Evolutionary conservation across 92 coral and sea anemone species (phyloP), one percentile per base, ranked within the genome.

Genomic region (Siderastrea siderea): DNA sequence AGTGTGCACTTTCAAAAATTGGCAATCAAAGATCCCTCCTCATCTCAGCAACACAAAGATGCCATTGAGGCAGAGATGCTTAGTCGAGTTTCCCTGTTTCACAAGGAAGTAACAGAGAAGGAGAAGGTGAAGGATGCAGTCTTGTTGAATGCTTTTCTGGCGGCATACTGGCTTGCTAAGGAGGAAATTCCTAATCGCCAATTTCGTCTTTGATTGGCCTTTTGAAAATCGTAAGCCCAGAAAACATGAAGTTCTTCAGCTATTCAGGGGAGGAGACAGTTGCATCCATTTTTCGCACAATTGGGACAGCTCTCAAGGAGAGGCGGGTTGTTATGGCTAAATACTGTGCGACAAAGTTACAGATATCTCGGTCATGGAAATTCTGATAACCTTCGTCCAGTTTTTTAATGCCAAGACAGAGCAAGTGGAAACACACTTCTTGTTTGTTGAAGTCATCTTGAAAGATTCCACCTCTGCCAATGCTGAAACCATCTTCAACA

Each of bases 401-500:
- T 89, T 89, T 71, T 89, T 89, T 16, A 89, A 89, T 68, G 76
- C 61, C 65, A 59, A 89, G 50, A 76, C 84, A 47, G 88, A 71
- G 52, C 68, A 75, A 89, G 92, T 89, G 88, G 92, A 89, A 89
- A 89, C 88, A 70, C 50, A 89, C 88, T 89, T 75, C 84, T 77
- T 89, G 92, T 83, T 89, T 89, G 92, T 89, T n/a, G 89, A 89
- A 53, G 19, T 77, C 89, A 89, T 83, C 57, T 48, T 83, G 63
- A 89, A 89, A 68, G 44, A 59, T 84, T 89, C 88, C 0, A 59
- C 62, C 77, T 83, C 89, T 63, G 89, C 92, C 75, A 84, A 89
- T 89, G 89, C 92, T 63, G 92, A 89, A 57, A 84, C 89, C 58
- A 89, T 89, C n/a, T 89, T 83, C 62, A 83, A 83, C 88, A 89